Conservation (phyloP, 2,888 invertebrate species). For the Laspeyria flexula region DNA sequence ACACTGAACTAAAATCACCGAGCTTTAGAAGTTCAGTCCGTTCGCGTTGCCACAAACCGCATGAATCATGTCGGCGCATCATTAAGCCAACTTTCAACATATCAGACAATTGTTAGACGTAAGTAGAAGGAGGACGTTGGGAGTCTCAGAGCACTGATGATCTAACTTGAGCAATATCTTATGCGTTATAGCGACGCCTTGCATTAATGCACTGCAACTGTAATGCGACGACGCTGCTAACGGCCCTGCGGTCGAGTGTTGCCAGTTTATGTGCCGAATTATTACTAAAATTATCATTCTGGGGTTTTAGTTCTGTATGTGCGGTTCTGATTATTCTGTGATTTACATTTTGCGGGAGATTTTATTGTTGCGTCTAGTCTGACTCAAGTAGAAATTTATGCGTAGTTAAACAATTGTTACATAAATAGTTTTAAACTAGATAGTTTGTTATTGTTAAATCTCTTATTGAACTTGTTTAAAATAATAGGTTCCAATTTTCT, state of each 20-base stretch:
- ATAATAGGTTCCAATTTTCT: no score
- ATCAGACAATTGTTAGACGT: slow-evolving; percentile 52
- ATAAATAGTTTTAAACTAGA: not conserved
- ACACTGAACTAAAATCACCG: slow-evolving; percentile 31
- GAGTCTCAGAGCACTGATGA: slow-evolving; percentile 67
- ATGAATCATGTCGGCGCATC: slow-evolving; percentile 63
- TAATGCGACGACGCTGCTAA: slow-evolving; percentile 39
- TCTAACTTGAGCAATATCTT: slow-evolving; percentile 75
- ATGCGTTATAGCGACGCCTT: slow-evolving; percentile 67
- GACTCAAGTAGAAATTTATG: not conserved
- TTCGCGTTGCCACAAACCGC: slow-evolving; percentile 52
- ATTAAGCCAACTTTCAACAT: slow-evolving; percentile 61
- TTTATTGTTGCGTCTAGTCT: not conserved
- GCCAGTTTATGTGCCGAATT: slow-evolving; percentile 42
- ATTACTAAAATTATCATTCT: slow-evolving; percentile 44
- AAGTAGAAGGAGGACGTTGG: slow-evolving; percentile 56
- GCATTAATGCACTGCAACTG: slow-evolving; percentile 65
- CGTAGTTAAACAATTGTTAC: no score
- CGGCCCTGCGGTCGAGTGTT: slow-evolving; percentile 40
- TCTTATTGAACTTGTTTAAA: no score
- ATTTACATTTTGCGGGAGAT: slow-evolving; percentile 2
- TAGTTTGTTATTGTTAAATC: no score
- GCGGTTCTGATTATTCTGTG: slow-evolving; percentile 23
- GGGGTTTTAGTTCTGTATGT: slow-evolving; percentile 24
- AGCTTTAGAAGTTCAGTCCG: slow-evolving; percentile 23